phyloP scores from a whole-genome alignment of 2,797 vertebrate species.

The Crypturellus tataupa region DNA sequence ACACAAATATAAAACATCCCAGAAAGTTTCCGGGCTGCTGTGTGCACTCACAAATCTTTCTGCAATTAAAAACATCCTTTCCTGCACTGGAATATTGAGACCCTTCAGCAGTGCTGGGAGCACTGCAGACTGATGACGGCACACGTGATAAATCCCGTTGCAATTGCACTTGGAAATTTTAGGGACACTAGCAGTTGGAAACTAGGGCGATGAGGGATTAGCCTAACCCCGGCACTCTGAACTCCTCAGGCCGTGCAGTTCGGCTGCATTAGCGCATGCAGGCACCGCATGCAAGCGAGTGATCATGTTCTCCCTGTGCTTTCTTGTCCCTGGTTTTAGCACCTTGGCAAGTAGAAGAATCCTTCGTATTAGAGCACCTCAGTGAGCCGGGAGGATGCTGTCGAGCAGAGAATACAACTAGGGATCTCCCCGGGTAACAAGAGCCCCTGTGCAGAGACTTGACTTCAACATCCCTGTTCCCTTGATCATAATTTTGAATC shows the following conservation, averaged over 20 bases:
- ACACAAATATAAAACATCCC: neutral
- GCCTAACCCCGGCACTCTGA: slow-evolving; percentile 29
- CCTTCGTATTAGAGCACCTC: neutral
- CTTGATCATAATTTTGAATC: slow-evolving; percentile 58
- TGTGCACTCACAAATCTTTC: neutral
- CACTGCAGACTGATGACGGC: slow-evolving; percentile 21
- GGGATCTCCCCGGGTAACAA: slow-evolving; percentile 11
- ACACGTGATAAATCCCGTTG: slow-evolving; percentile 55
- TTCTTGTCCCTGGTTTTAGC: slow-evolving; percentile 8
- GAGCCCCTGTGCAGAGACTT: neutral
- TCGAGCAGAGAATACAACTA: neutral
- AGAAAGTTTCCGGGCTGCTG: neutral
- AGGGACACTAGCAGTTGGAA: slow-evolving; percentile 59
- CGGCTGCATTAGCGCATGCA: slow-evolving; percentile 28
- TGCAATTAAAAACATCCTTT: slow-evolving; percentile 9
- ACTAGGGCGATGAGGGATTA: slow-evolving; percentile 66
- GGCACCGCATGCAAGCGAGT: neutral
- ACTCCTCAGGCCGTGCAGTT: neutral
- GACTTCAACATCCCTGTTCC: slow-evolving; percentile 18
- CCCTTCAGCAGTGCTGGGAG: slow-evolving; percentile 40
- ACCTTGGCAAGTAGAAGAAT: neutral
- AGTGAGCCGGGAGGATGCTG: neutral
- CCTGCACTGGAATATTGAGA: neutral
- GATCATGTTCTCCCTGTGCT: neutral
- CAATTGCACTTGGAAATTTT: slow-evolving; percentile 68